phyloP scores from a whole-genome alignment of 2,888 invertebrate genomes.

The Vanessa cardui region DNA sequence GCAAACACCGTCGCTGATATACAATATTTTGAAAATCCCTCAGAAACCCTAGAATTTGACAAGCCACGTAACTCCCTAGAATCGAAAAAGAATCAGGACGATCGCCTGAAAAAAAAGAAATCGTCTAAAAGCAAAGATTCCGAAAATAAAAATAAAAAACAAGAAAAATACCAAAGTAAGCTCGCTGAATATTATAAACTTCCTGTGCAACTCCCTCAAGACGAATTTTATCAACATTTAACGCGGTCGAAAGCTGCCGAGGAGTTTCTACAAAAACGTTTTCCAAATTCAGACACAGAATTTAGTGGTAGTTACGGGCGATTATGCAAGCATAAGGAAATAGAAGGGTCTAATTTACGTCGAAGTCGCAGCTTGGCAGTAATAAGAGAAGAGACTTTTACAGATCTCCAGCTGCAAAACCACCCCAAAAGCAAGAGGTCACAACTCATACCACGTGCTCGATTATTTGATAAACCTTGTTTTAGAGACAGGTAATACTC shows the following conservation, averaged over 20 bases:
- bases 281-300: conserved; percentile 75
- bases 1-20: conserved; percentile 76
- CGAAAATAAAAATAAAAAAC: conserved; percentile 71
- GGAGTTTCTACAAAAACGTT: conserved; percentile 72
- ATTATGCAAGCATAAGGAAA: conserved; percentile 76
- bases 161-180: conserved; percentile 78
- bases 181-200: conserved; percentile 77
- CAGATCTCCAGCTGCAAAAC: conserved; percentile 85
- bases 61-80: conserved; percentile 70
- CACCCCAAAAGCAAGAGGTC: conserved; percentile 86
- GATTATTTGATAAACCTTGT: conserved; percentile 89
- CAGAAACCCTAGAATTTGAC: conserved; percentile 78
- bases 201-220: conserved; percentile 75
- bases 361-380: conserved; percentile 88
- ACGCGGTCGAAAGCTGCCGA: conserved; percentile 76
- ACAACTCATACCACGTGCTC: conserved; percentile 91
- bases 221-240: conserved; percentile 78
- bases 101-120: conserved; percentile 75
- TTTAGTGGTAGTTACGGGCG: conserved; percentile 77
- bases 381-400: conserved; percentile 89
- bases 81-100: conserved; percentile 69
- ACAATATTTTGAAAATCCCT: conserved; percentile 79
- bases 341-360: conserved; percentile 83
- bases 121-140: conserved; percentile 68
- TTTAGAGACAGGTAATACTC: conserved; percentile 86